Evolutionary conservation across 1,140 invertebrate genomes (phyloP).

Genomic region (Heliconius himera): DNA sequence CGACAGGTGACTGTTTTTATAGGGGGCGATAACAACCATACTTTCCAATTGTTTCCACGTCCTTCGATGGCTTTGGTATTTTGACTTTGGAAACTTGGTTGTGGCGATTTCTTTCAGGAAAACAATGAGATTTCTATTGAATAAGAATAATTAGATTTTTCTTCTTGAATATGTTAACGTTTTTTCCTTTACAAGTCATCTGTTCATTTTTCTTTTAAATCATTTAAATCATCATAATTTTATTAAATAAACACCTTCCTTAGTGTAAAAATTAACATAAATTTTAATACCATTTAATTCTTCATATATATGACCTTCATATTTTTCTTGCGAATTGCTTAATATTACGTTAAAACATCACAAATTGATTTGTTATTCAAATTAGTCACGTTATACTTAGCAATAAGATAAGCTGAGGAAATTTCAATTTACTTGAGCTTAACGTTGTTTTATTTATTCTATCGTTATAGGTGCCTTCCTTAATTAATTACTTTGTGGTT

Average conservation of each 20-base stretch:
- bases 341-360: background rate
- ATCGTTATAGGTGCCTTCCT: too few relatives aligned
- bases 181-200: background rate
- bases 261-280: background rate
- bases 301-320: slow-evolving; percentile 1
- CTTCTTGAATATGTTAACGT: too few relatives aligned
- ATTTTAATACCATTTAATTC: background rate
- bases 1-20: slow-evolving; percentile 39
- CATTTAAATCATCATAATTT: too few relatives aligned
- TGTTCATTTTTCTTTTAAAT: too few relatives aligned
- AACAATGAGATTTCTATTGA: background rate
- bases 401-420: slow-evolving; percentile 2
- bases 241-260: too few relatives aligned
- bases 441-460: background rate
- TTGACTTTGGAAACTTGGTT: background rate
- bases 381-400: background rate
- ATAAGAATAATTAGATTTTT: too few relatives aligned
- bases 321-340: background rate
- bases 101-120: background rate
- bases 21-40: slow-evolving; percentile 28
- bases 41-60: slow-evolving; percentile 38
- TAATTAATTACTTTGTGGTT: too few relatives aligned
- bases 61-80: slow-evolving; percentile 9
- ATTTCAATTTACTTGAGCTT: background rate
- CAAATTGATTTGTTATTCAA: background rate